Conservation (phyloP, 1,140 invertebrate species). For the Scylla paramamosain region DNA sequence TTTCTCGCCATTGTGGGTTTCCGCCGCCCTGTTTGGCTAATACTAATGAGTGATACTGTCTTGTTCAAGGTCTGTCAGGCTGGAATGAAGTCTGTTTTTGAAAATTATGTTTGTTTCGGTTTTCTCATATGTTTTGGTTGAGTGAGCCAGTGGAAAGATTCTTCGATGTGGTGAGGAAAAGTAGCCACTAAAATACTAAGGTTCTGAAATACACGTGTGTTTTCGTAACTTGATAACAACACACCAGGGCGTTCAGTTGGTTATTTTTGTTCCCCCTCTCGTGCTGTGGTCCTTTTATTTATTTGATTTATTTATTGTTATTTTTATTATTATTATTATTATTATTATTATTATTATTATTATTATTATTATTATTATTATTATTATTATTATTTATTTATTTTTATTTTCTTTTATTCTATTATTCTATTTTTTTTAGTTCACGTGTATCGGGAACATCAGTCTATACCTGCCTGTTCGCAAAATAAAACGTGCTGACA, state of each 20-base stretch:
- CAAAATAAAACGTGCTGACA: not conserved
- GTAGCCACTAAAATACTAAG: no score
- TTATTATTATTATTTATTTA: no score
- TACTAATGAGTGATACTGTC: not conserved
- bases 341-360: no score
- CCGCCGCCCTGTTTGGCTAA: not conserved
- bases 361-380: no score
- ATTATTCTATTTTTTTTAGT: not conserved
- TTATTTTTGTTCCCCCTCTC: not conserved
- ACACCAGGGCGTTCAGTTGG: not conserved
- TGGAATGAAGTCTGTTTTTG: not conserved
- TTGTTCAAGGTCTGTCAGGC: not conserved
- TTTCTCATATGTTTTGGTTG: not conserved
- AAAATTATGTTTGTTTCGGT: not conserved
- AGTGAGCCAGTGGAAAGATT: not conserved
- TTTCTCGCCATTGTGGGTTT: not conserved
- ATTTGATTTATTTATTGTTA: no score
- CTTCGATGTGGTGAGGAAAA: not conserved
- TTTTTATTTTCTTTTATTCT: no score
- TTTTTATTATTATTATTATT: no score
- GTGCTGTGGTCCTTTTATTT: no score
- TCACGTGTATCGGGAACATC: not conserved
- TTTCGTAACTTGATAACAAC: not conserved
- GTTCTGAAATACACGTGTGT: not conserved
- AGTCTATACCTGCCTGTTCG: slow-evolving; percentile 9